Evolutionary conservation across 2,797 vertebrate genomes (phyloP), one percentile per base, ranked within the genome.

Genomic region (Lagothrix lagotricha): DNA sequence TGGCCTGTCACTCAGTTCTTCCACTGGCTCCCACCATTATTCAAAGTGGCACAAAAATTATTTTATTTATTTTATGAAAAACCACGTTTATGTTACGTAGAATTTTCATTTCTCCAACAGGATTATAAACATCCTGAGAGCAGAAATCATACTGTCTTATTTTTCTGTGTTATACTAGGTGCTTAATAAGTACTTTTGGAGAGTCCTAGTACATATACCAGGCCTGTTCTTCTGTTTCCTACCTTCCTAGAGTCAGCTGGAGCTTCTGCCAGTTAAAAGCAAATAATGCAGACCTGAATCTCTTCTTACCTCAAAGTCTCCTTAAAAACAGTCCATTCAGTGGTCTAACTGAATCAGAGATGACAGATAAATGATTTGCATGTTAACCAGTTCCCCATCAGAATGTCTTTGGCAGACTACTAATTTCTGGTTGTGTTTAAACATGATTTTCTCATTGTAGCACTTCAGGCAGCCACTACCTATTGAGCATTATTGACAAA

Each of bases 341-440:
- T 80, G 79, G 6, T 91, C 8, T 77, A 33, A 76, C 70, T 67
- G 72, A 83, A 67, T 83, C 87, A 44, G 46, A 85, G 57, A 90
- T 46, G 22, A 79, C 52, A 96, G 15, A 75, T 61, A 57, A 14
- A n/a, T 70, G 58, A 39, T 93, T 97, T 90, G 33, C 41, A 12
- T 94, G 54, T 80, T 92, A 81, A 81, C 22, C 44, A 61, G n/a
- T 93, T 96, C 22, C 19, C 11, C 3, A 85, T 94, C 48, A 91
- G 30, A 5, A 8, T 94, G 61, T 67, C 64, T 39, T 9, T 81
- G 83, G 44, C 39, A 73, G 17, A 91, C 79, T 95, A 26, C 64
- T 97, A 46, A 79, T 91, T 89, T 86, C n/a, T 96, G 77, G 30
- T 96, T 94, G 11, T 75, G 17, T 94, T 96, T 88, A 97, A 88